phyloP scores from a whole-genome alignment of 2,888 invertebrate genomes.

The Neoascia interrupta region DNA sequence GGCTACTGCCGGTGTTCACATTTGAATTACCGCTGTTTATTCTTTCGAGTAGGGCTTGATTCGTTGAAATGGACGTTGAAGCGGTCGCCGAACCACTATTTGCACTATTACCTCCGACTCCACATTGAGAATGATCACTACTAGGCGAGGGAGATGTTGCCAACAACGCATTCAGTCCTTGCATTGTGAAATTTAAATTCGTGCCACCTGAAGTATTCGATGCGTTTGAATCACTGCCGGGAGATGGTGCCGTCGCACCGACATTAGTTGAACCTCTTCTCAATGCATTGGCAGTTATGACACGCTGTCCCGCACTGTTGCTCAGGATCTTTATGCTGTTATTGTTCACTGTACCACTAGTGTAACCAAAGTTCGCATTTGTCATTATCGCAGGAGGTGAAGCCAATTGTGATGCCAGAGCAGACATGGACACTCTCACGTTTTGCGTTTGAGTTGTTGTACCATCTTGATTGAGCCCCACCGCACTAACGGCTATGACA shows the following conservation, averaged over 20 bases:
- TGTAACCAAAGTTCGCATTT: constrained; percentile 76
- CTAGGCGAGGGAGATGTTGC: constrained; percentile 80
- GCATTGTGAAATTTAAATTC: constrained; percentile 82
- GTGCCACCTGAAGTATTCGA: constrained; percentile 77
- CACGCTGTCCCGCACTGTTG: constrained; percentile 73
- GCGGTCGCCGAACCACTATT: constrained; percentile 45
- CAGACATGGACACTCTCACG: constrained; percentile 80
- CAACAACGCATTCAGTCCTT: constrained; percentile 82
- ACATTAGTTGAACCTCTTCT: constrained; percentile 80
- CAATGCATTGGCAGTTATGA: constrained; percentile 77
- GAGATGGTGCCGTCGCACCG: constrained; percentile 80
- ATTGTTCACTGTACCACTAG: constrained; percentile 72
- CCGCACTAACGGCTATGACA: constrained; percentile 75
- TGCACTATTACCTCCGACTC: constrained; percentile 26
- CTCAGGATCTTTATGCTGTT: constrained; percentile 71
- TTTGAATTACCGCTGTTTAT: constrained; percentile 77
- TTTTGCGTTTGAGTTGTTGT: constrained; percentile 73
- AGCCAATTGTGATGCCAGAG: constrained; percentile 79
- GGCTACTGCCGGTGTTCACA: constrained; percentile 61
- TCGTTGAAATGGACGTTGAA: constrained; percentile 74
- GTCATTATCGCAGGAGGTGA: constrained; percentile 80
- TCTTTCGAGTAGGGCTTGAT: constrained; percentile 77
- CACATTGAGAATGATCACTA: constrained; percentile 77
- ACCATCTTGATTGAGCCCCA: constrained; percentile 71
- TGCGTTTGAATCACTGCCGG: constrained; percentile 79